Evolutionary conservation across 2,797 vertebrate genomes (phyloP), one percentile per base, ranked within the genome.

Genomic region (Choloepus didactylus): DNA sequence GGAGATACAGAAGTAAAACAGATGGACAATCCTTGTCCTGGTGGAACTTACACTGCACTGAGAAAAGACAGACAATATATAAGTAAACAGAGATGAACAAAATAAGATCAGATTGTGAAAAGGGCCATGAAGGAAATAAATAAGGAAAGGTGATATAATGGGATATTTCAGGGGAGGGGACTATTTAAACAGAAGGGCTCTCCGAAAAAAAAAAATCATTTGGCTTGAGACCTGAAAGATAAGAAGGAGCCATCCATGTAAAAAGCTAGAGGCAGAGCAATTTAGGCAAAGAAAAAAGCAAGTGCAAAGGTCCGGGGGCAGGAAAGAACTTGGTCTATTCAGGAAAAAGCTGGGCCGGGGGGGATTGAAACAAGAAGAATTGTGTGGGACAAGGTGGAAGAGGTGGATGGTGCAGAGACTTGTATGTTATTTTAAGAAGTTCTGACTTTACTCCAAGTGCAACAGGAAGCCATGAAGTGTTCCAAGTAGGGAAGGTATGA

Each of bases 241-340:
- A 67, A 83, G 76, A 54, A 79, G 70, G n/a, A 75, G 15, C n/a
- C 62, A 46, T 51, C 19, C 35, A 8, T 7, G 0, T 38, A 64
- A 76, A 88, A 44, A 60, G 18, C 21, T 60, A 11, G 9, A 87
- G 46, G 38, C 49, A 89, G 62, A 70, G 72, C 16, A 59, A 66
- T 49, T 8, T 25, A 54, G 25, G 69, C 31, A 75, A 60, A 35
- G 73, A 38, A 89, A 62, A 69, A 2, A 80, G 54, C 23, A 31
- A 16, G 46, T 67, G 75, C 86, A 85, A 90, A 92, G 25, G 64
- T 6, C 89, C 77, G 18, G 44, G 79, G 91, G 56, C 56, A 95
- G 56, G n/a, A 81, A 35, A 31, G 8, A 31, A 38, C 21, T 9
- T 51, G 25, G 16, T 41, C 11, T 64, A n/a, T 38, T 85, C 38